Evolutionary conservation across 2,113 vertebrate species (phyloP), one percentile per base, ranked within the genome.

Genomic region (Orycteropus afer): DNA sequence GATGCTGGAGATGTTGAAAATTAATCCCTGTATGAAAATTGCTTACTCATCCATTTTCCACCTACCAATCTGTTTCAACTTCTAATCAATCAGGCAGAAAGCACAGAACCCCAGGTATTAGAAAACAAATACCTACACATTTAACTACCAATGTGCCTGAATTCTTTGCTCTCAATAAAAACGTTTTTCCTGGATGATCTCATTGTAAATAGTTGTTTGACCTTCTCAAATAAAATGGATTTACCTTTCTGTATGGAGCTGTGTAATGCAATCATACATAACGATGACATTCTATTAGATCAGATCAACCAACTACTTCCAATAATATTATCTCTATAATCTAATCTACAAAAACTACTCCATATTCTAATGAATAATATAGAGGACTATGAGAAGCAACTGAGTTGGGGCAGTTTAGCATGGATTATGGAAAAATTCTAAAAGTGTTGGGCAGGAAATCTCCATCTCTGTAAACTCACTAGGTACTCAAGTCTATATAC

Each of bases 1-100:
- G 59, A 85, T 95, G 74, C 89, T 89, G n/a, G 55, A 96, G 74
- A 92, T 97, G 71, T 93, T 87, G 79, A 97, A 94, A 45, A 91
- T 91, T 73, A 95, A 94, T 80, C 78, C 61, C 34, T 80, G 27
- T 65, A 78, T 78, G 89, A 77, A 96, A 94, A 87, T 94, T 89
- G 40, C 86, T 59, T 94, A 92, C 69, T 87, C 86, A 94, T 91
- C 73, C 79, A 82, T 96, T 96, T 95, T 84, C 63, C 91, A 86
- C 40, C 74, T 97, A 57, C 42, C 86, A 86, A 12, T 91, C 79
- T 93, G 51, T 93, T 91, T 63, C 65, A 84, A 63, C 42, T 71
- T 67, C 77, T 86, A 92, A 95, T 90, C 78, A 78, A 13, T 94
- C 80, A 96, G 55, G n/a, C 79, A 91, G 77, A 73, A 96, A 96